Evolutionary conservation across 2,113 vertebrate species (phyloP).

Genomic region (Pungitius pungitius): DNA sequence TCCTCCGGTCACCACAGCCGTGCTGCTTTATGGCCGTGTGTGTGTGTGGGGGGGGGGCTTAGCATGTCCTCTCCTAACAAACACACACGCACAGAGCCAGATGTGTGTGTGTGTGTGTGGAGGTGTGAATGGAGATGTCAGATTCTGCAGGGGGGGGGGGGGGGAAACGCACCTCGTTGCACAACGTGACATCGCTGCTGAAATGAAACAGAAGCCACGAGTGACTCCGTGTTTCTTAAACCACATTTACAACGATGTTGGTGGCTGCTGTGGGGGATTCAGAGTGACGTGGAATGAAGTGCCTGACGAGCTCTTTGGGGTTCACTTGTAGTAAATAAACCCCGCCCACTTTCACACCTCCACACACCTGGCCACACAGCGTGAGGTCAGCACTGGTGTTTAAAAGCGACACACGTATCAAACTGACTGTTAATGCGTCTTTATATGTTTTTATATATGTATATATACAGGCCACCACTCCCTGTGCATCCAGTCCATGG

Average conservation of each 20-base stretch:
- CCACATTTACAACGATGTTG: too few species aligned
- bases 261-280: too few species aligned
- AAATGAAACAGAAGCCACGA: constrained; percentile 58
- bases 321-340: too few species aligned
- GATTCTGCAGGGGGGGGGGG: constrained; percentile 51
- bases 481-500: constrained; percentile 97
- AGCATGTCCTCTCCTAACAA: constrained; percentile 61
- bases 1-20: constrained; percentile 62
- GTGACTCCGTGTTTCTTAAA: not conserved
- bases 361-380: too few species aligned
- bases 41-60: constrained; percentile 53
- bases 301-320: too few species aligned
- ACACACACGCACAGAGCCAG: constrained; percentile 54
- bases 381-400: too few species aligned
- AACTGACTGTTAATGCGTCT: too few species aligned
- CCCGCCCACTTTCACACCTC: too few species aligned
- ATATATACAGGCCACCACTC: constrained; percentile 97
- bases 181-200: constrained; percentile 38
- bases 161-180: constrained; percentile 51
- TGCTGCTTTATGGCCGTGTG: constrained; percentile 63
- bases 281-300: too few species aligned
- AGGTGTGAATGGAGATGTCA: constrained; percentile 67
- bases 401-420: too few species aligned
- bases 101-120: constrained; percentile 32
- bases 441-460: too few species aligned